A percentile compares a stretch with the other conserved stretches of the same genome.
These are phyloP conservation scores for Melanotus villosus DNA, from an alignment of 2,888 invertebrate genomes.

Conservation along the genomic window DNA sequence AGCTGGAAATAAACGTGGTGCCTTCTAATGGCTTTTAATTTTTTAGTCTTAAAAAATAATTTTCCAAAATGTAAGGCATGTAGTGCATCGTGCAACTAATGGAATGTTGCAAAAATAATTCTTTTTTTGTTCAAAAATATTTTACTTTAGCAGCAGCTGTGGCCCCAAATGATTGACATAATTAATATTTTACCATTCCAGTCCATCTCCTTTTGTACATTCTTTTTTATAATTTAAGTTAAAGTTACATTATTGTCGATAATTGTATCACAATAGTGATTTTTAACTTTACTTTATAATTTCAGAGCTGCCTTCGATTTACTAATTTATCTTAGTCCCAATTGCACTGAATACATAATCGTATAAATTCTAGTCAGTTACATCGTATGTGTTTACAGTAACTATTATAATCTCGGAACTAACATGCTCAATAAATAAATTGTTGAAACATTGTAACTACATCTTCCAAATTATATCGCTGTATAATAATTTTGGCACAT, in stretches of 20 bases:
- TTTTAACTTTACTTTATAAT: conserved; percentile 18
- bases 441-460: not conserved
- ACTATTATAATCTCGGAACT: not conserved
- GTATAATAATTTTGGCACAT: conserved; percentile 42
- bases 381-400: too few relatives aligned
- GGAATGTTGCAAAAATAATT: conserved; percentile 52
- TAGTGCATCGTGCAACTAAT: conserved; percentile 47
- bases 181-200: conserved; percentile 56
- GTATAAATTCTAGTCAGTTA: too few relatives aligned
- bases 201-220: conserved; percentile 62
- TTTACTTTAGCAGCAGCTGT: conserved; percentile 46
- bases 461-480: conserved; percentile 5
- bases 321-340: not conserved
- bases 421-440: conserved; percentile 6
- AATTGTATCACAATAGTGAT: conserved; percentile 37
- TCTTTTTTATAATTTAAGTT: conserved; percentile 45
- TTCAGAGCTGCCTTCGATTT: conserved; percentile 39
- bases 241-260: conserved; percentile 42
- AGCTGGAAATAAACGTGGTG: conserved; percentile 62
- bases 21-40: conserved; percentile 37
- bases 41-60: conserved; percentile 30
- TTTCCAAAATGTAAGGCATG: conserved; percentile 40
- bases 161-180: conserved; percentile 48
- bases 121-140: conserved; percentile 54
- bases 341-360: not conserved